Conservation (phyloP, 2,113 vertebrate species). For the Nansenia antarctica region DNA sequence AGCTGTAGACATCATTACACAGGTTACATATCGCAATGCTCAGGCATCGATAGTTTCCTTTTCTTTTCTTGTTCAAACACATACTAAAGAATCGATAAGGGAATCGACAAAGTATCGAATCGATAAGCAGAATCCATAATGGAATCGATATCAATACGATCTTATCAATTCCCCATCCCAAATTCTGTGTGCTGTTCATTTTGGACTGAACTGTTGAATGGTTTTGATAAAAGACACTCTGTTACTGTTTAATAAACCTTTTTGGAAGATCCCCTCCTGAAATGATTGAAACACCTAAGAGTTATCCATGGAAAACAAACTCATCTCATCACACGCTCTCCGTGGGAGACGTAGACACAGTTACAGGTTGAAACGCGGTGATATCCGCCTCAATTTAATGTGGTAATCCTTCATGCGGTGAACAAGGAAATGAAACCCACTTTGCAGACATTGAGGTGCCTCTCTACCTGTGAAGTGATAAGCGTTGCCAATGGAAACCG, state of each 20-base stretch:
- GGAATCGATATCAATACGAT: no score
- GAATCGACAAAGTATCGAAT: no score
- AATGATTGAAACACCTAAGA: constrained; percentile 22
- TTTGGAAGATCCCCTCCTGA: constrained; percentile 16
- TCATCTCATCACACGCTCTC: constrained; percentile 1
- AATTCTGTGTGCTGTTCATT: constrained; percentile 9
- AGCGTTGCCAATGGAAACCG: constrained; percentile 19
- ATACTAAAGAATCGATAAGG: no score
- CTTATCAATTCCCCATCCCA: no score
- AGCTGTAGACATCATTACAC: no score
- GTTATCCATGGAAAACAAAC: constrained; percentile 16
- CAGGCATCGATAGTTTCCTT: no score
- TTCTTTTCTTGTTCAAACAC: no score
- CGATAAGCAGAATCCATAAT: no score
- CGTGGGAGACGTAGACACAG: constrained; percentile 18
- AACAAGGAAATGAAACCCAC: constrained; percentile 36
- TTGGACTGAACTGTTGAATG: constrained; percentile 17
- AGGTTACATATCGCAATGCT: no score
- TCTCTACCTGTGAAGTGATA: constrained; percentile 18
- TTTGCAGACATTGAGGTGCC: constrained; percentile 30
- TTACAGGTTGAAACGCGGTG: constrained; percentile 22
- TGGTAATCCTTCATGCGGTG: constrained; percentile 42
- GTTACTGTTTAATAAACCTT: constrained; percentile 10
- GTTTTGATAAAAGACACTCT: constrained; percentile 14
- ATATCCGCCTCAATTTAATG: constrained; percentile 41